Conservation (phyloP, 2,113 vertebrate genomes). For the Bos taurus region DNA sequence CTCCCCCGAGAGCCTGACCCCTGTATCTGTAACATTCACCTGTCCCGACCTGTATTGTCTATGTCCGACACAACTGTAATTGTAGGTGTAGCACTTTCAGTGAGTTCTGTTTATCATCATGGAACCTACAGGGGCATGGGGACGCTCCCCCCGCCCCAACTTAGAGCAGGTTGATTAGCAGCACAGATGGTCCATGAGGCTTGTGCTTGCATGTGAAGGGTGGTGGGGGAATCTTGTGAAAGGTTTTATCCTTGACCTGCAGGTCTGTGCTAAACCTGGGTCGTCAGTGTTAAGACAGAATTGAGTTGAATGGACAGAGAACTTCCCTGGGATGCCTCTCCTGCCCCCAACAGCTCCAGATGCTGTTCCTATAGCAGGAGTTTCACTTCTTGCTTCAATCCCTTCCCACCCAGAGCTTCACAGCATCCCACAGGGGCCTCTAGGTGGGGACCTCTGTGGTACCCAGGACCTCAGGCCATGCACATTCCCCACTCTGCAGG, state of each 20-base stretch:
- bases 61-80: background rate
- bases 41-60: background rate
- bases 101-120: background rate
- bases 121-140: too few relatives aligned
- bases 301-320: background rate
- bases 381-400: background rate
- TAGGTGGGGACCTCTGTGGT: background rate
- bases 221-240: background rate
- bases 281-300: background rate
- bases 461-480: background rate
- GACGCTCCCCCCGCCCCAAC: fast-evolving
- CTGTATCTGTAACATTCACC: background rate
- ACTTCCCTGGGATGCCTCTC: background rate
- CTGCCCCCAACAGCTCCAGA: background rate
- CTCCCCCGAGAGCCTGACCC: background rate
- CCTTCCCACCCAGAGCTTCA: background rate
- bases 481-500: fast-evolving
- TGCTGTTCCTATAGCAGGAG: background rate
- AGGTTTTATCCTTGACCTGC: background rate
- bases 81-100: background rate
- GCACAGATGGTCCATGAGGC: background rate
- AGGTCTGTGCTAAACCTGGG: background rate
- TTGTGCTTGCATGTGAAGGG: background rate
- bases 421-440: background rate
- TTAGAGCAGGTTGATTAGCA: background rate